Conservation (phyloP, 2,113 vertebrate species). For the Chelonoidis abingdonii region DNA sequence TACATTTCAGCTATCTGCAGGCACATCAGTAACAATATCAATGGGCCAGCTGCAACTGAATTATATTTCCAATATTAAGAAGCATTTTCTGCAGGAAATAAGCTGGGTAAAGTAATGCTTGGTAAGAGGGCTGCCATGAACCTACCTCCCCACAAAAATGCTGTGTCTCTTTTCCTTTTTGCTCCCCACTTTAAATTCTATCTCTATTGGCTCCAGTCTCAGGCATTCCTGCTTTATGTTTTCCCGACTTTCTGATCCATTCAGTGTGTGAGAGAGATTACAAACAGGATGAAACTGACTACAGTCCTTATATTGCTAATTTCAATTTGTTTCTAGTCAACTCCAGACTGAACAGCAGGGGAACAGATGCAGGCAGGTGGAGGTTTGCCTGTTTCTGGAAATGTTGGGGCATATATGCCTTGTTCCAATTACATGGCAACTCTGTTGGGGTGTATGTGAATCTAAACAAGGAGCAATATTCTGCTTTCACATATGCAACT, state of each 20-base stretch:
- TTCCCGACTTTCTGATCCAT: background rate
- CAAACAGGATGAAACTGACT: background rate
- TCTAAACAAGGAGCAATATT: background rate
- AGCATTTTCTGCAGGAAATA: background rate
- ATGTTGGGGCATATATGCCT: background rate
- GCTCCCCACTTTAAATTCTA: background rate
- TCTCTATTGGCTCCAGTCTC: background rate
- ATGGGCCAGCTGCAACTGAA: background rate
- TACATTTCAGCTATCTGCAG: background rate
- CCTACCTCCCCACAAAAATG: background rate
- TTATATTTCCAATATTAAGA: background rate
- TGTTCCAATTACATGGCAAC: background rate
- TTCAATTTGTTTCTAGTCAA: background rate
- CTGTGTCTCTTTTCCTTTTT: background rate
- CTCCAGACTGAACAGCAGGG: background rate
- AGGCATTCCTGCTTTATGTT: background rate
- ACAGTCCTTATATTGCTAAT: background rate
- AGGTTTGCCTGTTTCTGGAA: background rate
- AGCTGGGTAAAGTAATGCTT: background rate
- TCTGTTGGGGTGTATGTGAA: background rate
- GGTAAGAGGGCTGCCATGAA: background rate
- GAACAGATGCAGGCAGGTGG: background rate
- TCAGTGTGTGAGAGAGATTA: background rate
- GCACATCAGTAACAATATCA: background rate
- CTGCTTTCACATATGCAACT: background rate